Evolutionary conservation across 2,888 invertebrate genomes (phyloP), one percentile per base, ranked within the genome.

Genomic region (Idaea straminata): DNA sequence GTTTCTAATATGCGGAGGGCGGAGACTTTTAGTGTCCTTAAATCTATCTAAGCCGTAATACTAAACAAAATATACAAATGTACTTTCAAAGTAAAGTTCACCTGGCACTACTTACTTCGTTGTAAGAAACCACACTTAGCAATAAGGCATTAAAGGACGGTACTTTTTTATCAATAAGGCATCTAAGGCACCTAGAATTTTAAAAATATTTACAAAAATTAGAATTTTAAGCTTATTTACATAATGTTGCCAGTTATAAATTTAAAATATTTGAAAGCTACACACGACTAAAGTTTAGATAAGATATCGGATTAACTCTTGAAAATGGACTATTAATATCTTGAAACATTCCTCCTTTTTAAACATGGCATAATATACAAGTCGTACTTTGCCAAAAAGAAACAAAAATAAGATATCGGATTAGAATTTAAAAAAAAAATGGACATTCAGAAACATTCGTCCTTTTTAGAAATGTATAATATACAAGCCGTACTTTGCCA

Each of bases 121-220:
- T 59, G 13, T 59, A 36, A 61, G 36, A 35, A 61, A 61, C 25
- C 25, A 62, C 47, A 34, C 47, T 10, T 47, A 47, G 10, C 47
- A 47, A 74, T 85, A 89, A 91, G 88, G 87, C 89, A 85, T 81
- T 72, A 86, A 10, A 47, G 91, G 92, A 91, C 91, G 91, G 92
- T 89, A 83, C 80, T 81, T 76, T 81, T 78, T 84, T 84, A 79
- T 77, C 83, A 85, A 75, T 86, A 91, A 91, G 89, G 88, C 89
- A 88, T 83, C 83, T 83, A 83, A 89, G 88, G 87, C 89, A 91
- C 88, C 83, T 81, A 74, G 68, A 70, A 63, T 77, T 77, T 78
- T 70, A 77, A 83, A 69, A 70, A 63, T 77, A 77, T 78, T 70
- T 77, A 83, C 77, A 81, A 47, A 25, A 47, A 47, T 47, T 47